A percentile compares a stretch with the other conserved stretches of the same genome.
phyloP scores from a whole-genome alignment of 2,113 vertebrate species.

The Menura novaehollandiae region DNA sequence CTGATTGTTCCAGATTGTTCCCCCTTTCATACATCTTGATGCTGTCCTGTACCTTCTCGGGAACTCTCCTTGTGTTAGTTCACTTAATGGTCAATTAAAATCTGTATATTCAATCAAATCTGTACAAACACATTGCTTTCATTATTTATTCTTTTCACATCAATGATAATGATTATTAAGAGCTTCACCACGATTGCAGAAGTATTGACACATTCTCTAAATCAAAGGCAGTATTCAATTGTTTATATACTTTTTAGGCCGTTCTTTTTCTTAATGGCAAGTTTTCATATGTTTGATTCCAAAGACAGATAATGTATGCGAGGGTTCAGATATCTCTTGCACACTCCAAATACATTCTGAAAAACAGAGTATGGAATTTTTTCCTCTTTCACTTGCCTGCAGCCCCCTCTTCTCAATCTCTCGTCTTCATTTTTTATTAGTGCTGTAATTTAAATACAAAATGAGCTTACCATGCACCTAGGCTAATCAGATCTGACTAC shows the following conservation, averaged over 20 bases:
- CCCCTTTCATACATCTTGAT: not conserved
- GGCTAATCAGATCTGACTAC: slow-evolving; percentile 55
- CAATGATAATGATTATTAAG: not conserved
- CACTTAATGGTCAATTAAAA: not conserved
- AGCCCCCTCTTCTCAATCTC: not conserved
- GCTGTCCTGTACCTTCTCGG: not conserved
- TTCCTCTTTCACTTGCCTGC: not conserved
- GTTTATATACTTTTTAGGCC: not conserved
- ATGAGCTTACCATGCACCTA: slow-evolving; percentile 21
- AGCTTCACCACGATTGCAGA: not conserved
- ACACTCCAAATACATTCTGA: not conserved
- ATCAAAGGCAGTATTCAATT: not conserved
- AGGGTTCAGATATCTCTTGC: not conserved
- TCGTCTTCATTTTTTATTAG: slow-evolving; percentile 4
- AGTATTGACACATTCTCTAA: not conserved
- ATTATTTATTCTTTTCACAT: not conserved
- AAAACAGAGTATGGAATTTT: not conserved
- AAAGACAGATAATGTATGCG: not conserved
- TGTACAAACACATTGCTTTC: not conserved
- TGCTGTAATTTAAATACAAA: slow-evolving; percentile 31
- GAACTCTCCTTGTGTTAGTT: not conserved
- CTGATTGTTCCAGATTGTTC: not conserved
- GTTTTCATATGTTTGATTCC: not conserved
- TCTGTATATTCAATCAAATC: not conserved
- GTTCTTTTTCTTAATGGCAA: not conserved